Conservation (phyloP, 2,113 vertebrate species). For the Montifringilla adamsi region DNA sequence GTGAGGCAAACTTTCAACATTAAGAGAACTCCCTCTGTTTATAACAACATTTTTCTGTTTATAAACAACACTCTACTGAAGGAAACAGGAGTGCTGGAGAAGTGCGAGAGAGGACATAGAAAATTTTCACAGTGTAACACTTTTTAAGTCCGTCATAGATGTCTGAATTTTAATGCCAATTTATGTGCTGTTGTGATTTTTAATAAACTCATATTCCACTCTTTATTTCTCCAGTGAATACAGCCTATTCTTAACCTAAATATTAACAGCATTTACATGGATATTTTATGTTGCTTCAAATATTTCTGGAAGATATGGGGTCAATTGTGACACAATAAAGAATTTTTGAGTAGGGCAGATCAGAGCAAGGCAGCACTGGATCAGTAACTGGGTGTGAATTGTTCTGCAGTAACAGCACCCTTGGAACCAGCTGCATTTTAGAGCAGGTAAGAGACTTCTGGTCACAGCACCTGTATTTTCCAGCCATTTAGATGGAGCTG, state of each 20-base stretch:
- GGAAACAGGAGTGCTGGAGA: background rate
- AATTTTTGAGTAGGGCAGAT: background rate
- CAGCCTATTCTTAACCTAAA: background rate
- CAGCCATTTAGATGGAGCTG: accelerated
- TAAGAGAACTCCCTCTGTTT: background rate
- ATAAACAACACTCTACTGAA: background rate
- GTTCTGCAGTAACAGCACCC: background rate
- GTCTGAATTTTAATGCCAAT: background rate
- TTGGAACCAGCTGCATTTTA: background rate
- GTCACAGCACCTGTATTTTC: background rate
- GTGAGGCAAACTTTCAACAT: background rate
- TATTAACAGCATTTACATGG: background rate
- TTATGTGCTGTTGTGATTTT: background rate
- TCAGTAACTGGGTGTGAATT: background rate
- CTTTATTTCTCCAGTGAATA: background rate
- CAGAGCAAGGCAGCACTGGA: background rate
- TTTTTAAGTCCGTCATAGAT: background rate
- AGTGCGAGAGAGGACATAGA: accelerated
- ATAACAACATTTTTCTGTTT: background rate
- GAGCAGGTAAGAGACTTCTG: background rate
- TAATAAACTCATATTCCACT: background rate
- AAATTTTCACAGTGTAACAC: background rate
- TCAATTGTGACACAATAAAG: background rate
- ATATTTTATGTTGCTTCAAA: background rate
- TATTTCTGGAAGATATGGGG: background rate